phyloP scores from a whole-genome alignment of 2,888 invertebrate species.

The Eristalis intricaria region DNA sequence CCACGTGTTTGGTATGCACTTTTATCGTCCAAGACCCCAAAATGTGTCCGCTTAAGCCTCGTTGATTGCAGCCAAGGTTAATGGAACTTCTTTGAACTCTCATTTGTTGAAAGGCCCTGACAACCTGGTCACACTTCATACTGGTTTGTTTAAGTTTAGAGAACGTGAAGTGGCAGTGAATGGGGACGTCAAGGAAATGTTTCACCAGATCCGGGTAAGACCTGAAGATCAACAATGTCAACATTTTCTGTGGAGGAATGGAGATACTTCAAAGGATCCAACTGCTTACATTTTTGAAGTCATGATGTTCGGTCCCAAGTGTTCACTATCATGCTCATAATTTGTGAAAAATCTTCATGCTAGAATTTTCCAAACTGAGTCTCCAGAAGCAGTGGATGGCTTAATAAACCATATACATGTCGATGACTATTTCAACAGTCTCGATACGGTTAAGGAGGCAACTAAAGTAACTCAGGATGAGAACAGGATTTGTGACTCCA shows the following conservation, averaged over 20 bases:
- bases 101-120: slow-evolving; percentile 52
- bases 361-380: too few species aligned
- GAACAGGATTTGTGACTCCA: background rate
- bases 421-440: slow-evolving; percentile 44
- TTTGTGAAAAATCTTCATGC: too few species aligned
- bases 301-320: too few species aligned
- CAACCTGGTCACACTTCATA: background rate
- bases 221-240: slow-evolving; percentile 8
- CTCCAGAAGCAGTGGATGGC: too few species aligned
- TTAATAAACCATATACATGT: background rate
- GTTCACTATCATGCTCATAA: slow-evolving; percentile 5
- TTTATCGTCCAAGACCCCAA: background rate
- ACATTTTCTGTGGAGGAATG: slow-evolving; percentile 53
- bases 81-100: slow-evolving; percentile 41
- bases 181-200: slow-evolving; percentile 40
- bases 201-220: slow-evolving; percentile 40
- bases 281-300: too few species aligned
- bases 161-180: slow-evolving; percentile 34
- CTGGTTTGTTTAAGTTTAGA: slow-evolving; percentile 45
- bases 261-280: slow-evolving; percentile 11
- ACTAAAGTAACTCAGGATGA: slow-evolving; percentile 12
- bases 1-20: too few species aligned
- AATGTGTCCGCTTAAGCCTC: slow-evolving; percentile 36
- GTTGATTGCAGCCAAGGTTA: slow-evolving; percentile 52
- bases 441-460: background rate